Conservation (phyloP, 2,113 vertebrate genomes). For the Falco punctatus region DNA sequence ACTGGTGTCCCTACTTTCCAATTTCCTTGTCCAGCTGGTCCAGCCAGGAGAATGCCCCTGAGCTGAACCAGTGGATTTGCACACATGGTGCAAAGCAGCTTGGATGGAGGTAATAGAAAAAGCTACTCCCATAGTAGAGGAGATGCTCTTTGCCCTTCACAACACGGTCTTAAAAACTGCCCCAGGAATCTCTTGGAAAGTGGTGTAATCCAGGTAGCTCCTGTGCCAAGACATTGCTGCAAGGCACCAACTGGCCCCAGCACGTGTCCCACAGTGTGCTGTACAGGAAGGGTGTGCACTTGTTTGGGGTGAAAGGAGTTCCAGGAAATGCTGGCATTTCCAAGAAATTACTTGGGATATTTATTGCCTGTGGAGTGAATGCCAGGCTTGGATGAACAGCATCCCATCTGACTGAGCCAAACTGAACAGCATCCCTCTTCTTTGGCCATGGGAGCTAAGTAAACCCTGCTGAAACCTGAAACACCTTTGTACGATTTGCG, state of each 20-base stretch:
- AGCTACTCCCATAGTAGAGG: not conserved
- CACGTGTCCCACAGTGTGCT: not conserved
- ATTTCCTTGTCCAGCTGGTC: not conserved
- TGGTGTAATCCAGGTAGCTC: not conserved
- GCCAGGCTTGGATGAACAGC: not conserved
- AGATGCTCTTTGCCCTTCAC: not conserved
- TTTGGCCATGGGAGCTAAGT: accelerated
- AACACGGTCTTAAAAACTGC: accelerated
- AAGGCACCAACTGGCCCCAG: not conserved
- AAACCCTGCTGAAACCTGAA: not conserved
- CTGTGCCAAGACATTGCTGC: not conserved
- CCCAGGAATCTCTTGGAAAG: not conserved
- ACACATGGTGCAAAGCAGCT: not conserved
- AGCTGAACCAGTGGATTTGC: not conserved
- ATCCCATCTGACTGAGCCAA: not conserved
- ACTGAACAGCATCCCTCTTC: not conserved
- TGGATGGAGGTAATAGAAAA: not conserved
- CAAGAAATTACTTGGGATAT: not conserved
- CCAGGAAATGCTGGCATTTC: not conserved
- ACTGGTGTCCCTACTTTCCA: not conserved
- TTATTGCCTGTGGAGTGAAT: not conserved
- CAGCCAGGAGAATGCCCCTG: not conserved
- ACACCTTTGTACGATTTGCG: not conserved
- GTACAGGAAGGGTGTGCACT: slow-evolving; percentile 38
- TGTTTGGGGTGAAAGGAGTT: slow-evolving; percentile 25